These are phyloP conservation scores for Aplysina aerophoba DNA, from an alignment of 37 sponge, comb jelly and placozoan genomes.

Conservation along the genomic window DNA sequence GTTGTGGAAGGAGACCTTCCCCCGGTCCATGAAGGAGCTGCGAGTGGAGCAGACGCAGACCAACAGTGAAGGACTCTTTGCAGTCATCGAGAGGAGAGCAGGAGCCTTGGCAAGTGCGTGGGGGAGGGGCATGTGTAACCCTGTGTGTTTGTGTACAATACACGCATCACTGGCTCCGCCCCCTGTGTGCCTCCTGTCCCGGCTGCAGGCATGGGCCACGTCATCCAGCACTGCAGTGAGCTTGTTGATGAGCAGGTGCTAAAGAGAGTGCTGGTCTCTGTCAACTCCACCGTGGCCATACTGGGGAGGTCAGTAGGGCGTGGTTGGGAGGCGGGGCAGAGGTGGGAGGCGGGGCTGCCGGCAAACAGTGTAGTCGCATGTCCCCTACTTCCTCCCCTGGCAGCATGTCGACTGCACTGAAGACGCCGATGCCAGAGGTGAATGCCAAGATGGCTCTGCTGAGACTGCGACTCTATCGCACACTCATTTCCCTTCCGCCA, in stretches of 20 bases:
- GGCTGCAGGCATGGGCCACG: slow-evolving; percentile 77
- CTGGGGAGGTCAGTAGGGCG: slow-evolving; percentile 54
- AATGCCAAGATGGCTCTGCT: slow-evolving; percentile 86
- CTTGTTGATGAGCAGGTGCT: slow-evolving; percentile 81
- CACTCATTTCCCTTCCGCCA: slow-evolving; percentile 58
- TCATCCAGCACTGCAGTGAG: slow-evolving; percentile 83
- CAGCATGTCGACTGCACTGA: slow-evolving; percentile 55
- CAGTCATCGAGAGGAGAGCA: slow-evolving; percentile 73
- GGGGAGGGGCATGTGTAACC: not conserved
- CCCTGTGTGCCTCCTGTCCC: no score
- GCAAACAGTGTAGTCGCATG: not conserved
- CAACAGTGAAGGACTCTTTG: slow-evolving; percentile 56
- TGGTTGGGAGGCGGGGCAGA: slow-evolving; percentile 15
- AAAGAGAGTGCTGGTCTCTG: slow-evolving; percentile 74
- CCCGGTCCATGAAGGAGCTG: slow-evolving; percentile 90
- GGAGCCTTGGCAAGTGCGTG: slow-evolving; percentile 85
- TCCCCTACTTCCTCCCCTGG: not conserved
- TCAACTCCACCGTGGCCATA: slow-evolving; percentile 88
- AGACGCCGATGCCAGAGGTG: slow-evolving; percentile 78
- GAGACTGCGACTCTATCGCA: slow-evolving; percentile 77
- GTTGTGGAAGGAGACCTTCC: slow-evolving; percentile 87
- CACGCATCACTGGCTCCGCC: no score
- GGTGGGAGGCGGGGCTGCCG: not conserved
- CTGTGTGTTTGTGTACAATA: no score
- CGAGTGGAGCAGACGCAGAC: slow-evolving; percentile 77